A percentile compares a stretch with the other conserved stretches of the same genome.
Conservation (phyloP, 2,888 invertebrate genomes). For the Tinea pellionella region DNA sequence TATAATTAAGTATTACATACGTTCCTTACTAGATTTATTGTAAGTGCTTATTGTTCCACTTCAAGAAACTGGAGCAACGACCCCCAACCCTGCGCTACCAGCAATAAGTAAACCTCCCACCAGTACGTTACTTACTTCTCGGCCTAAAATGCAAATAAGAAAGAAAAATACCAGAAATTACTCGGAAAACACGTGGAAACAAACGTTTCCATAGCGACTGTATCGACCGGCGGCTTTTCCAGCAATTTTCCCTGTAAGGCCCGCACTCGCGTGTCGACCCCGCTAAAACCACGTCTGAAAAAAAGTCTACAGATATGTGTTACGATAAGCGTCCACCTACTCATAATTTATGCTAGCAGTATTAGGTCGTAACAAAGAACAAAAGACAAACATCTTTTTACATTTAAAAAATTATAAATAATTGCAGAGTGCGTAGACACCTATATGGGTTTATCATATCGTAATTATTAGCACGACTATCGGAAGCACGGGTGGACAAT, state of each 20-base stretch:
- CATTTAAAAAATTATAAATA: no score
- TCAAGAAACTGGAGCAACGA: background rate
- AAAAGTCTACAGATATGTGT: conserved; percentile 18
- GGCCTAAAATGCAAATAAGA: conserved; percentile 62
- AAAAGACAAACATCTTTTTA: background rate
- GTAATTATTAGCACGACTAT: conserved; percentile 12
- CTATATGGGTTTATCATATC: background rate
- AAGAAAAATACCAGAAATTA: conserved; percentile 41
- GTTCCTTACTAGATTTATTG: background rate
- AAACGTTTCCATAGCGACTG: conserved; percentile 57
- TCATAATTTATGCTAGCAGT: background rate
- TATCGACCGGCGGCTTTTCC: conserved; percentile 67
- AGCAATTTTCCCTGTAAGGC: conserved; percentile 58
- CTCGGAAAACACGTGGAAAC: conserved; percentile 50
- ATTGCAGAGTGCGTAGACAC: background rate
- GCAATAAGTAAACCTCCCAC: background rate
- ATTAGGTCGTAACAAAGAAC: background rate
- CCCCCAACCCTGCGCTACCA: background rate
- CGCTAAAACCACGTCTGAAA: conserved; percentile 53
- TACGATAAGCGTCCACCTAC: conserved; percentile 17
- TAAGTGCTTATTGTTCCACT: background rate
- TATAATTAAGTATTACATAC: no score
- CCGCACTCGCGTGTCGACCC: conserved; percentile 52
- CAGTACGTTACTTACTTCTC: conserved; percentile 20
- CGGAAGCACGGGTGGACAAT: conserved; percentile 47